These are phyloP conservation scores for Acleris cristana DNA, from an alignment of 2,888 invertebrate genomes.

Conservation along the genomic window DNA sequence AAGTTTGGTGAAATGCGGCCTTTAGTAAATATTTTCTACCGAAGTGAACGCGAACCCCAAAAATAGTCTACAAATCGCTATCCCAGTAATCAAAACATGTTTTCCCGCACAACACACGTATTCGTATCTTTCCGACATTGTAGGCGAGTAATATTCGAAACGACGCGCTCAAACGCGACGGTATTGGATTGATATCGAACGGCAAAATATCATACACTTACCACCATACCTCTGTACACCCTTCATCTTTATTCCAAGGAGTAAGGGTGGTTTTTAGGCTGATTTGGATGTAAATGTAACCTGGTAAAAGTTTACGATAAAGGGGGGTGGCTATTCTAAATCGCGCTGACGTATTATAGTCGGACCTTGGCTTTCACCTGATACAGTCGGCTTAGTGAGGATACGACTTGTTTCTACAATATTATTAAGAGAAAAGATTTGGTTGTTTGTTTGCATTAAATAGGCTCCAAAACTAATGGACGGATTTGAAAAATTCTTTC, in stretches of 20 bases:
- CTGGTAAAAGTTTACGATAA: constrained; percentile 59
- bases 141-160: constrained; percentile 59
- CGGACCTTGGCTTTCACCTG: constrained; percentile 74
- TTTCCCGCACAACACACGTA: constrained; percentile 30
- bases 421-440: too few species aligned
- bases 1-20: too few species aligned
- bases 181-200: constrained; percentile 75
- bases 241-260: background rate
- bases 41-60: too few species aligned
- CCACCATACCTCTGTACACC: constrained; percentile 35
- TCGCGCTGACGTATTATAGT: constrained; percentile 78
- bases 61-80: background rate
- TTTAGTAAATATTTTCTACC: too few species aligned
- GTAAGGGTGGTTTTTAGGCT: constrained; percentile 20
- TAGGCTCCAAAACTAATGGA: too few species aligned
- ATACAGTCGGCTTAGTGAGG: constrained; percentile 60
- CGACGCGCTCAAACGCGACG: constrained; percentile 69
- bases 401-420: constrained; percentile 46
- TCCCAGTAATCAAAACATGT: constrained; percentile 32
- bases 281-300: constrained; percentile 10
- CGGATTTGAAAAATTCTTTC: too few species aligned
- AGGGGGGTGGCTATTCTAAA: constrained; percentile 76
- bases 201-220: constrained; percentile 50
- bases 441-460: too few species aligned
- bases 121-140: constrained; percentile 39